Evolutionary conservation across 2,797 vertebrate genomes (phyloP).

Genomic region (Sebastes kiyomatsui): DNA sequence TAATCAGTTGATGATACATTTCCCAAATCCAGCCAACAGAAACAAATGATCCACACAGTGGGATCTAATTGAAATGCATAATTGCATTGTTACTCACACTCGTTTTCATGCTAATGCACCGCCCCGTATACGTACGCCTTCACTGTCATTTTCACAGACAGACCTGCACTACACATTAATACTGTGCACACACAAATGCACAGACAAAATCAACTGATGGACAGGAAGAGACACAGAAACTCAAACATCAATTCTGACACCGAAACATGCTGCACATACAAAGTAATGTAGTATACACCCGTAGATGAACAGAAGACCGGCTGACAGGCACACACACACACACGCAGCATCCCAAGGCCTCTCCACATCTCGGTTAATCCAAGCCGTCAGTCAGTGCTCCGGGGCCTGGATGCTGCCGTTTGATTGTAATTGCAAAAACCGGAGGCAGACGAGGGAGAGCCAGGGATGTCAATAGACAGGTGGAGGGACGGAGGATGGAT

Average conservation of each 20-base stretch:
- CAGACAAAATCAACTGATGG: conserved; percentile 42
- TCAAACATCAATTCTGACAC: conserved; percentile 49
- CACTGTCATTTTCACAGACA: conserved; percentile 29
- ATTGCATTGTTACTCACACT: conserved; percentile 70
- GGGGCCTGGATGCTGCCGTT: conserved; percentile 78
- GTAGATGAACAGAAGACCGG: conserved; percentile 35
- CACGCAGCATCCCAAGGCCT: conserved; percentile 70
- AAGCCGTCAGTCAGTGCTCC: conserved; percentile 76
- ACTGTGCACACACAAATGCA: conserved; percentile 7
- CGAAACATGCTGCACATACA: conserved; percentile 62
- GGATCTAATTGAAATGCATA: conserved; percentile 70
- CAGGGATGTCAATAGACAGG: conserved; percentile 75
- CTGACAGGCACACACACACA: conserved; percentile 60
- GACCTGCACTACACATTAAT: neutral
- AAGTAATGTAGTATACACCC: conserved; percentile 47
- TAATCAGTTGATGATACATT: conserved; percentile 52
- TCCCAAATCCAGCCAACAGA: conserved; percentile 44
- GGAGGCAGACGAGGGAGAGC: conserved; percentile 72
- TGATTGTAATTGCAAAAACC: conserved; percentile 84
- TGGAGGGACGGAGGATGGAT: conserved; percentile 71
- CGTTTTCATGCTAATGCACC: conserved; percentile 36
- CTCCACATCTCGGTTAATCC: conserved; percentile 74
- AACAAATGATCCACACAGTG: conserved; percentile 53
- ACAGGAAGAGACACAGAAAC: conserved; percentile 37
- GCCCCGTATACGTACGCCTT: conserved; percentile 23